Conservation (phyloP, 1,140 invertebrate species). For the Lanistes nyassanus region DNA sequence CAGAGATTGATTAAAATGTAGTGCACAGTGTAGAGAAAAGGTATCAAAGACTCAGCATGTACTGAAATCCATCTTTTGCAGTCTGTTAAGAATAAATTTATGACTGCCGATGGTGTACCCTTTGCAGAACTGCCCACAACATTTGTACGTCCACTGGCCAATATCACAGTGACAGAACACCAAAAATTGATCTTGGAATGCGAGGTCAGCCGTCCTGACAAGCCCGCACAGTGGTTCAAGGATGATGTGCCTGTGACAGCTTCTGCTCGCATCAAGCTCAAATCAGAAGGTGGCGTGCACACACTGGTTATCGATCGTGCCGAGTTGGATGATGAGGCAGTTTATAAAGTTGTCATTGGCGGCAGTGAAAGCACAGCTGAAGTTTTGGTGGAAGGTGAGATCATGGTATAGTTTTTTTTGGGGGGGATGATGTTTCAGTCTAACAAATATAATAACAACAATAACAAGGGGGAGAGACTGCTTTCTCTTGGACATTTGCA, state of each 20-base stretch:
- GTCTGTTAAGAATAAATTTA: too few relatives aligned
- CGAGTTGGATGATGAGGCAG: constrained; percentile 80
- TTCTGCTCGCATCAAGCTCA: constrained; percentile 87
- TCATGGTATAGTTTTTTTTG: too few relatives aligned
- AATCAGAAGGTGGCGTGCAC: constrained; percentile 79
- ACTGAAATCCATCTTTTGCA: too few relatives aligned
- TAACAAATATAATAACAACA: too few relatives aligned
- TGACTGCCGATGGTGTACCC: too few relatives aligned
- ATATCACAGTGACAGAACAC: constrained; percentile 48
- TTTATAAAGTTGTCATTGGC: constrained; percentile 73
- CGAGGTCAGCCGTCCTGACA: constrained; percentile 77
- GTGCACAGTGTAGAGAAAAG: too few relatives aligned
- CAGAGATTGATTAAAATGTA: too few relatives aligned
- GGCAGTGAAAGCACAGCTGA: constrained; percentile 34
- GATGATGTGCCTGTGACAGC: constrained; percentile 72
- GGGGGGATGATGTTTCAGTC: too few relatives aligned
- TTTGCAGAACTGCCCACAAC: constrained; percentile 52
- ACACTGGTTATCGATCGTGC: constrained; percentile 75
- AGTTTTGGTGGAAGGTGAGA: constrained; percentile 37
- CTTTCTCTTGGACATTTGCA: too few relatives aligned
- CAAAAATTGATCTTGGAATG: constrained; percentile 56
- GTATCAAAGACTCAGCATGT: too few relatives aligned
- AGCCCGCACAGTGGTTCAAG: constrained; percentile 84
- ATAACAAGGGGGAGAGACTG: too few relatives aligned
- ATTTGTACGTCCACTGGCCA: constrained; percentile 54